Conservation (phyloP, 2,888 invertebrate genomes). For the Oeneis ivallda region DNA sequence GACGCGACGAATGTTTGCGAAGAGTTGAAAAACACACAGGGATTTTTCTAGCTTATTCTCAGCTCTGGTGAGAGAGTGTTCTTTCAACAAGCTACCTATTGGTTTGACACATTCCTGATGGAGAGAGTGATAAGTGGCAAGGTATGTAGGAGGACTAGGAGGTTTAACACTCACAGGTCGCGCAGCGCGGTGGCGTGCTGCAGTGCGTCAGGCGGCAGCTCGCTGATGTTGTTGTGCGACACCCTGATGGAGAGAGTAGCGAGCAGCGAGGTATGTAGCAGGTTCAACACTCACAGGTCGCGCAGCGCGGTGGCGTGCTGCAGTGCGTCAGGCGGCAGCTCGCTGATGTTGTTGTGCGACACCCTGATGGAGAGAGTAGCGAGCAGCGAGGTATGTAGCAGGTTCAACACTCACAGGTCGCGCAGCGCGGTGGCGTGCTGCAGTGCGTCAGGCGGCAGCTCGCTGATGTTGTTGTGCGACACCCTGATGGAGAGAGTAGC, state of each 20-base stretch:
- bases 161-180: slow-evolving; percentile 84
- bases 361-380: slow-evolving; percentile 86
- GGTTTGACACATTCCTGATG: too few species aligned
- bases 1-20: too few species aligned
- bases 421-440: slow-evolving; percentile 85
- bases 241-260: slow-evolving; percentile 86
- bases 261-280: not conserved
- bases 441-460: slow-evolving; percentile 86
- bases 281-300: slow-evolving; percentile 84
- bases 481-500: slow-evolving; percentile 86
- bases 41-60: too few species aligned
- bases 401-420: slow-evolving; percentile 84
- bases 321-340: slow-evolving; percentile 86
- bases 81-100: too few species aligned
- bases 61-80: too few species aligned
- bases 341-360: slow-evolving; percentile 90
- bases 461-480: slow-evolving; percentile 90
- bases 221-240: slow-evolving; percentile 83
- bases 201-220: slow-evolving; percentile 86
- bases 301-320: slow-evolving; percentile 85
- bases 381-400: not conserved
- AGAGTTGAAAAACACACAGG: too few species aligned
- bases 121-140: too few species aligned
- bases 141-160: too few species aligned
- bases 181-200: slow-evolving; percentile 85